Evolutionary conservation across 2,113 vertebrate genomes (phyloP).

Genomic region (Dinomys branickii): DNA sequence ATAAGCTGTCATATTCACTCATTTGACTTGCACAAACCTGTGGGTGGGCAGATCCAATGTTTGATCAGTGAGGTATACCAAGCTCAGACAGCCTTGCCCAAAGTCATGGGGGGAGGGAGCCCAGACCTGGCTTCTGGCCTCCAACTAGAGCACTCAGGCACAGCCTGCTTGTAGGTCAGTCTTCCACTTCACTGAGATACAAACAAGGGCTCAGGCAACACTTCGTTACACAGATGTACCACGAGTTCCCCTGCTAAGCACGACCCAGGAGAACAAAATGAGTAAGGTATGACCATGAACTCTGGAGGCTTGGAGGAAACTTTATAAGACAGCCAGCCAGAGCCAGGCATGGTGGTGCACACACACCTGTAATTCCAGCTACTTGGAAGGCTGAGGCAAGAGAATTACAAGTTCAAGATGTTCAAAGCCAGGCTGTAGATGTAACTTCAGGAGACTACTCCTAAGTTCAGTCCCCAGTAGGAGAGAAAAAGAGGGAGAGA

Average conservation of each 20-base stretch:
- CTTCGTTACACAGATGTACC: accelerated
- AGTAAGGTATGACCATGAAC: accelerated
- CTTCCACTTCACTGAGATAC: neutral
- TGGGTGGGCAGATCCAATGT: accelerated
- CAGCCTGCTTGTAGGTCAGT: neutral
- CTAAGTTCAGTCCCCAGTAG: neutral
- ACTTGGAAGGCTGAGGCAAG: neutral
- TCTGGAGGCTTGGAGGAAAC: neutral
- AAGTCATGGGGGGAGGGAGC: accelerated
- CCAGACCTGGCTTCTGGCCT: neutral
- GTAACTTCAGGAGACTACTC: neutral
- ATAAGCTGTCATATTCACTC: neutral
- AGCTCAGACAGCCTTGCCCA: neutral
- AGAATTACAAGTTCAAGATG: neutral
- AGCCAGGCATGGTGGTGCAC: too few species aligned
- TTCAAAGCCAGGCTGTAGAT: neutral
- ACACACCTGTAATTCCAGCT: neutral
- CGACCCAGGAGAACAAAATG: accelerated
- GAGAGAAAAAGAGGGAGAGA: neutral
- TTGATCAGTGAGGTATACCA: neutral
- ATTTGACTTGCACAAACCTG: neutral
- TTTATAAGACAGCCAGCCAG: neutral
- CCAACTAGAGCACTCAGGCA: neutral
- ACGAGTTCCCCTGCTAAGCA: accelerated
- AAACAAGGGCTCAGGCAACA: accelerated